phyloP scores from a whole-genome alignment of 2,888 invertebrate genomes.

The Phytoseiulus persimilis region DNA sequence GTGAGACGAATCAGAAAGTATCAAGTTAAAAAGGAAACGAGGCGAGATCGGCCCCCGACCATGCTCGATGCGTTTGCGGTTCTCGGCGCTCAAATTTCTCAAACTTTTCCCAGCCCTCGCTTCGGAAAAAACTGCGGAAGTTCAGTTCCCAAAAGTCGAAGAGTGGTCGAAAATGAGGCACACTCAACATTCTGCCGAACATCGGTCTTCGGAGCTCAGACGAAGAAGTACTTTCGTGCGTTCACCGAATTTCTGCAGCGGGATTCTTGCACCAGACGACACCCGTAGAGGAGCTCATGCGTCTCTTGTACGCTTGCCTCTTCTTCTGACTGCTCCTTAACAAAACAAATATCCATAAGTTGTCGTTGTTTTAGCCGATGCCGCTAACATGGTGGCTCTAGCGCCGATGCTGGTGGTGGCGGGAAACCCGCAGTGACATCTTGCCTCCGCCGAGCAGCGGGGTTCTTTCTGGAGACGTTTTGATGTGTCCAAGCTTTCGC shows the following conservation, averaged over 20 bases:
- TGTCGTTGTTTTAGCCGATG: not conserved
- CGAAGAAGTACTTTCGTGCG: not conserved
- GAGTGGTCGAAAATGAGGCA: no score
- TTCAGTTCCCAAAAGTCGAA: no score
- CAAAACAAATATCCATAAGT: constrained; percentile 5
- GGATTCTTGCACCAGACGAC: not conserved
- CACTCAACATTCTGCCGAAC: no score
- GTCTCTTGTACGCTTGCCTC: not conserved
- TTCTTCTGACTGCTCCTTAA: not conserved
- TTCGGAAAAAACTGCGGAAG: no score
- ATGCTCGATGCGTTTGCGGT: not conserved
- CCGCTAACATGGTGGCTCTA: not conserved
- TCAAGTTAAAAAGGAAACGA: not conserved
- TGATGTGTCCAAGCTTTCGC: not conserved
- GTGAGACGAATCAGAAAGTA: not conserved
- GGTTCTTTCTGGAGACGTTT: not conserved
- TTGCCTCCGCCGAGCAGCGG: not conserved
- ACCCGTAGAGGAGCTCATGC: not conserved
- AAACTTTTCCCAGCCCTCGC: no score
- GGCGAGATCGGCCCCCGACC: not conserved
- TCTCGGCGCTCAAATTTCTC: no score
- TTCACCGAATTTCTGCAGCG: not conserved
- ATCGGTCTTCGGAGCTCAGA: not conserved
- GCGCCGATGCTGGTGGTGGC: not conserved
- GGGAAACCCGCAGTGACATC: not conserved